These are phyloP conservation scores for Siphlonurus alternatus DNA, from an alignment of 2,888 invertebrate genomes.

Conservation along the genomic window DNA sequence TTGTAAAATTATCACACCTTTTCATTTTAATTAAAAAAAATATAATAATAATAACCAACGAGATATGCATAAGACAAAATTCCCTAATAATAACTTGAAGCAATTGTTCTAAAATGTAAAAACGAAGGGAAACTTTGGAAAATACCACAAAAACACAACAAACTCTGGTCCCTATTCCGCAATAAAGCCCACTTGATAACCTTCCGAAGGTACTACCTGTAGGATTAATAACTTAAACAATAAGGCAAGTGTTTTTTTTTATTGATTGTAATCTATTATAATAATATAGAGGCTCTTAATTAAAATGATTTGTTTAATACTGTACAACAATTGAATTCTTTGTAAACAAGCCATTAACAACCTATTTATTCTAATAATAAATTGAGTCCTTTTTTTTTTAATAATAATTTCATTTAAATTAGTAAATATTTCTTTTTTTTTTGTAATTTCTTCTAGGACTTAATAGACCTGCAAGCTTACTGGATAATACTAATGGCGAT, in stretches of 20 bases:
- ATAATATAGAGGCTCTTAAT: not conserved
- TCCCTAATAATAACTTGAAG: too few species aligned
- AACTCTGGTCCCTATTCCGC: not conserved
- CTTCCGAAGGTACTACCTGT: not conserved
- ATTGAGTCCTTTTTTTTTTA: not conserved
- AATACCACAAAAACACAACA: not conserved
- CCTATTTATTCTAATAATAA: not conserved
- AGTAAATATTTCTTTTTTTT: too few species aligned
- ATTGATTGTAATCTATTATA: not conserved
- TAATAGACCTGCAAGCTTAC: too few species aligned
- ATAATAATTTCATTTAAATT: too few species aligned
- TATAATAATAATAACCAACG: too few species aligned
- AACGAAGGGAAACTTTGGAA: too few species aligned
- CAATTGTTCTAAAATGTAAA: too few species aligned
- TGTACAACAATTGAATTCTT: not conserved
- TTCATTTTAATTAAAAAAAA: too few species aligned
- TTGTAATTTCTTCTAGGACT: too few species aligned
- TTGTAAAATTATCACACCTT: too few species aligned
- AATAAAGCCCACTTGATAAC: not conserved
- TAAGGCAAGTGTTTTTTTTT: not conserved
- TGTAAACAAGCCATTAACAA: not conserved
- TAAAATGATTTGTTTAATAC: not conserved
- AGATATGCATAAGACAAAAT: too few species aligned
- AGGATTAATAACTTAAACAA: not conserved
- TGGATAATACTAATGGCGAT: too few species aligned